A percentile compares a stretch with the other conserved stretches of the same genome.
phyloP scores from a whole-genome alignment of 2,888 invertebrate genomes.

The Chloromyia formosa region DNA sequence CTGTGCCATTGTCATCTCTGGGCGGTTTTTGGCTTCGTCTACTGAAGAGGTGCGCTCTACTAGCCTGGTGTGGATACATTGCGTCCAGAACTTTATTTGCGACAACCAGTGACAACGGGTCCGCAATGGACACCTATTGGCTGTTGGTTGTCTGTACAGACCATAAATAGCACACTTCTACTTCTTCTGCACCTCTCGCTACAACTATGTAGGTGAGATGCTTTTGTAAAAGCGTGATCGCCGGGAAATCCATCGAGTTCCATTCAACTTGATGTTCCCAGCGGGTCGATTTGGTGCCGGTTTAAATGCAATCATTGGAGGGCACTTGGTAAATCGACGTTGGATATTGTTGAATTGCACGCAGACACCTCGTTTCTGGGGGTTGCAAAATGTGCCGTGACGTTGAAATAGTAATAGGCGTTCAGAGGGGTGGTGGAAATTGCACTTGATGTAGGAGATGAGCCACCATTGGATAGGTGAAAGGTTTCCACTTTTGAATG shows the following conservation, averaged over 20 bases:
- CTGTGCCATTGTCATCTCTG: constrained; percentile 49
- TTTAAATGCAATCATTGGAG: constrained; percentile 42
- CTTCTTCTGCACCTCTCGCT: neutral
- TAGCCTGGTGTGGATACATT: neutral
- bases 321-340: constrained; percentile 35
- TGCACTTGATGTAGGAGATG: neutral
- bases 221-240: constrained; percentile 5
- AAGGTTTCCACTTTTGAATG: constrained; percentile 33
- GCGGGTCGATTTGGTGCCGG: constrained; percentile 40
- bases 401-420: constrained; percentile 5
- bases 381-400: constrained; percentile 27
- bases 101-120: constrained; percentile 2
- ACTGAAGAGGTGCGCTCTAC: constrained; percentile 4
- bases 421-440: neutral
- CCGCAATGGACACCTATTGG: constrained; percentile 25
- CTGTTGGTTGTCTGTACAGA: constrained; percentile 23
- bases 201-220: constrained; percentile 13
- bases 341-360: constrained; percentile 36
- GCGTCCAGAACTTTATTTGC: constrained; percentile 34
- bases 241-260: constrained; percentile 4
- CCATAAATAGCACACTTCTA: constrained; percentile 34
- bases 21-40: constrained; percentile 39
- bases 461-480: constrained; percentile 27
- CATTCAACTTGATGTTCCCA: constrained; percentile 35
- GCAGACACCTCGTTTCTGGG: constrained; percentile 31